A percentile compares a stretch with the other conserved stretches of the same genome.
phyloP scores from a whole-genome alignment of 2,113 vertebrate species.

The Bos taurus region DNA sequence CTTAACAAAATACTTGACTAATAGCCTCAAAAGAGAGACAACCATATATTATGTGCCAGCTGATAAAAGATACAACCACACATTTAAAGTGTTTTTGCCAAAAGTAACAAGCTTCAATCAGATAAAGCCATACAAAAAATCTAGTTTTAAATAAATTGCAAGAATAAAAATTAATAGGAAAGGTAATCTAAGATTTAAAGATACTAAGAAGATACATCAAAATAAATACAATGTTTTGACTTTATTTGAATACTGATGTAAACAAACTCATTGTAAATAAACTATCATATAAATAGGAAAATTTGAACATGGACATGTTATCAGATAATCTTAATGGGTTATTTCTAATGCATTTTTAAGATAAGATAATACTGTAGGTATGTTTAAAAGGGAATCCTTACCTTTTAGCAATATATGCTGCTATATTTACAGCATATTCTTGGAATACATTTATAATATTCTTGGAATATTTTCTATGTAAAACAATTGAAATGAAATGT shows the following conservation, averaged over 20 bases:
- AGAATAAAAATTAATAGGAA: background rate
- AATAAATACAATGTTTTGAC: background rate
- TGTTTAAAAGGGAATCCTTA: background rate
- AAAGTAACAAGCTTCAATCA: background rate
- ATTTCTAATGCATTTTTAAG: background rate
- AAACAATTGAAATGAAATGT: slow-evolving; percentile 33
- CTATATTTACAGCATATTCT: background rate
- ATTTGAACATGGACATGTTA: background rate
- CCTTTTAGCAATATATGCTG: background rate
- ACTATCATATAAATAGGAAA: background rate
- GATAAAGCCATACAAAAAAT: background rate
- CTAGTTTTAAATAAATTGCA: background rate
- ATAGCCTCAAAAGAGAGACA: background rate
- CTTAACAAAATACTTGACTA: background rate
- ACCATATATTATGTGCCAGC: background rate
- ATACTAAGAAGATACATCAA: background rate
- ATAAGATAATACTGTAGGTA: background rate
- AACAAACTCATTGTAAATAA: background rate
- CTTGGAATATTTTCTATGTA: slow-evolving; percentile 20
- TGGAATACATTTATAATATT: slow-evolving; percentile 15
- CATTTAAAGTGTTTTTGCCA: background rate
- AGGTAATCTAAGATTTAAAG: background rate
- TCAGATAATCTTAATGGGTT: background rate
- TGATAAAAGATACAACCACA: background rate
- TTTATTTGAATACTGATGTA: background rate